Evolutionary conservation across 2,888 invertebrate genomes (phyloP).

Genomic region (Nymphalis c-album): DNA sequence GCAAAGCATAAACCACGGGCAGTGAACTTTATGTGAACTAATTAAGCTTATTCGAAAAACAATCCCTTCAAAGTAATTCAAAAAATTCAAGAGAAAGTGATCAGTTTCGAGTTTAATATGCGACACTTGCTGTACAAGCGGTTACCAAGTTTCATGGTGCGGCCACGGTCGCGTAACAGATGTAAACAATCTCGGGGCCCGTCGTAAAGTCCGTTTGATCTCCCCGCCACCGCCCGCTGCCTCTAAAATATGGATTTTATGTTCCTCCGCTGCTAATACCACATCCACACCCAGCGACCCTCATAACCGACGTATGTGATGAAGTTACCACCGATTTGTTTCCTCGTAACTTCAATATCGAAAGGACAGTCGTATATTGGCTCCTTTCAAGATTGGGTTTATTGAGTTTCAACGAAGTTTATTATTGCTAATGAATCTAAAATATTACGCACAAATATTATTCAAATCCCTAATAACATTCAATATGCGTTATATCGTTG

Average conservation of each 20-base stretch:
- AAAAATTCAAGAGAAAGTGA: constrained; percentile 8
- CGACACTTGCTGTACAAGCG: constrained; percentile 45
- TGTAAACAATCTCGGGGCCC: constrained; percentile 79
- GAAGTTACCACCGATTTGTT: constrained; percentile 38
- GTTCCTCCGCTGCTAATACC: constrained; percentile 74
- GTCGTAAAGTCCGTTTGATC: constrained; percentile 80
- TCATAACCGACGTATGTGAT: constrained; percentile 55
- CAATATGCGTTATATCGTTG: background rate
- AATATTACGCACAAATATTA: background rate
- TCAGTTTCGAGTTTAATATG: constrained; percentile 26
- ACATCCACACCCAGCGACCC: constrained; percentile 74
- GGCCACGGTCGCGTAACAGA: constrained; percentile 74
- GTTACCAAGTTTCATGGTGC: constrained; percentile 74
- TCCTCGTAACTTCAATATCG: constrained; percentile 23
- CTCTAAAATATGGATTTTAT: constrained; percentile 80
- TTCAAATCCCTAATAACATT: background rate
- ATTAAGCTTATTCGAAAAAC: background rate
- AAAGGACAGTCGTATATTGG: constrained; percentile 10
- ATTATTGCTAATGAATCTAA: background rate
- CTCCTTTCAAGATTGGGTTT: background rate
- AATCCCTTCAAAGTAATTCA: background rate
- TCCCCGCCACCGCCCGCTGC: constrained; percentile 59
- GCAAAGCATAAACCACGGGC: too few relatives aligned
- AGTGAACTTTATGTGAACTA: background rate
- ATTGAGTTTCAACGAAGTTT: background rate